Evolutionary conservation across 2,888 invertebrate species (phyloP), one percentile per base, ranked within the genome.

Genomic region (Aricia artaxerxes): DNA sequence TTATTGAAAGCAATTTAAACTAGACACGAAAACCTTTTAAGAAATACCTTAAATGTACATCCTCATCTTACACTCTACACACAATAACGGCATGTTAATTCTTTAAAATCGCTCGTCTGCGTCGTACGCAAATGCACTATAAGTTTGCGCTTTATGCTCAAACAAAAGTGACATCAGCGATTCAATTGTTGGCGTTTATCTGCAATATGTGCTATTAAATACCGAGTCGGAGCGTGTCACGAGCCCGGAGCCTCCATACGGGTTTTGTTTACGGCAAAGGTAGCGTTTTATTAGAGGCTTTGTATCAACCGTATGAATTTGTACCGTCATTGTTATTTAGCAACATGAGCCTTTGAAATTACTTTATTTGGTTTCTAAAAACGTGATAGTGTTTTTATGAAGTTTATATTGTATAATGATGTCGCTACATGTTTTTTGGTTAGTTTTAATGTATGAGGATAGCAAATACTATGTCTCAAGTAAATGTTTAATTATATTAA

Each of bases 101-200:
- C 13, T 57, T 16, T 61, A 61, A 61, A 24, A 13, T 2, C 69
- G 49, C 49, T 49, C 49, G 72, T 72, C 49, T 78, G 69, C 49
- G n/a, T 31, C 35, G 16, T 31, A 40, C 24, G 24, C 11, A 73
- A 73, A 31, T 44, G 13, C 60, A 73, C 78, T 80, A 80, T 79
- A 78, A 75, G 64, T 75, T 75, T 75, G 78, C 79, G 24, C 78
- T 78, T 78, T 75, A 78, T 77, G 78, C 78, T 79, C 80, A 84
- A 84, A 85, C 83, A 84, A 84, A 82, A 80, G 81, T 84, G 83
- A 83, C 84, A 85, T 88, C 86, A 87, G 86, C 86, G 82, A 87
- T 87, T 85, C 87, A 84, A 87, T 87, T 88, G 87, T 88, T 82
- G 82, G 82, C 84, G 84, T 84, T 86, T 87, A 84, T 85, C 83